Evolutionary conservation across 2,888 invertebrate species (phyloP).

Genomic region (Cantharis nigra): DNA sequence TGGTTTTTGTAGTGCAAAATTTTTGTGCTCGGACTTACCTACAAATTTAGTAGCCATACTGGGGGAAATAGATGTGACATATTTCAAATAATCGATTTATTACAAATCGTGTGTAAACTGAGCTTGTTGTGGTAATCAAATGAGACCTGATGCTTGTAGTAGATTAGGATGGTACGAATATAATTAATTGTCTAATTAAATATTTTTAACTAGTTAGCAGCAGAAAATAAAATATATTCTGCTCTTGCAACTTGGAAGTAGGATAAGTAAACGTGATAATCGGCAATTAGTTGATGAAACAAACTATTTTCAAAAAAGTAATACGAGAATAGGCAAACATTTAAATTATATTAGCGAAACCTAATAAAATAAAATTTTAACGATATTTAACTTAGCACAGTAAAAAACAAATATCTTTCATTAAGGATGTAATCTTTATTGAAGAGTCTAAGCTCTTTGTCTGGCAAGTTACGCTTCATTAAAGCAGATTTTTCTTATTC

Average conservation of each 20-base stretch:
- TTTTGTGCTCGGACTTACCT: neutral
- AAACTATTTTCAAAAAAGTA: neutral
- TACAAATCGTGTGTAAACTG: neutral
- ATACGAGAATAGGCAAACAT: neutral
- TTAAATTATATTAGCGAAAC: neutral
- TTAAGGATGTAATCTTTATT: constrained; percentile 11
- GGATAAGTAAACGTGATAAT: neutral
- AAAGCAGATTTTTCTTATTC: constrained; percentile 8
- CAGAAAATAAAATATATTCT: neutral
- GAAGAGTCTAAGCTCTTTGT: constrained; percentile 14
- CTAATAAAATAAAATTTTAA: constrained; percentile 2
- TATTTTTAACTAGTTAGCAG: neutral
- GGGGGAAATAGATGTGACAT: neutral
- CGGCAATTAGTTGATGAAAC: neutral
- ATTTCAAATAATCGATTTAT: neutral
- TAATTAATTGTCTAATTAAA: neutral
- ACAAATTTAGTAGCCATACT: neutral
- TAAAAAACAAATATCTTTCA: constrained; percentile 10
- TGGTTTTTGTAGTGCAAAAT: neutral
- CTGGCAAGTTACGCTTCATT: constrained; percentile 8
- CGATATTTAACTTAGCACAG: constrained; percentile 3
- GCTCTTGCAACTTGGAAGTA: neutral
- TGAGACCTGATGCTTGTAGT: neutral
- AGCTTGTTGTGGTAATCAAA: neutral
- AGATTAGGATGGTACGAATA: neutral